Evolutionary conservation across 1,140 invertebrate species (phyloP), one percentile per base, ranked within the genome.

Genomic region (Tetramorium parvispinum): DNA sequence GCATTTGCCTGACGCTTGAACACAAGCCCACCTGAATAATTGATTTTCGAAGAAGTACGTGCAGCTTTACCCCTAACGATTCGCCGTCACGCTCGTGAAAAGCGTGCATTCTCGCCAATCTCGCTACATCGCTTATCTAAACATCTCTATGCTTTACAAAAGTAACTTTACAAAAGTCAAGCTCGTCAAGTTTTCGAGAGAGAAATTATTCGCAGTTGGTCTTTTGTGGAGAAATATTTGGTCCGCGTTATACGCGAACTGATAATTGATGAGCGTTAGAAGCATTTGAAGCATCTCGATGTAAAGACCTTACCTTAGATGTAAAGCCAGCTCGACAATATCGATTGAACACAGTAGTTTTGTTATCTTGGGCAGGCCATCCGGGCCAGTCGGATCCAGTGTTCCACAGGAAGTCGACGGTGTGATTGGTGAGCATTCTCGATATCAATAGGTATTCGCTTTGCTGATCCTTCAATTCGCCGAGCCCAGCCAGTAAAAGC

Each of bases 331-430:
- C 97, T 88, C 97, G 97, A 83, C 96, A 97, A 94, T 98, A 99
- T 91, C 98, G 96, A 92, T 97, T 97, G 71, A 97, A 96, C 59
- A 97, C 95, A 89, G 97, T 97, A 18, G 97, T 94, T 79, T 95
- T 96, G 87, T 96, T 96, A 3, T 96, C 95, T 43, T 97, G 95
- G 27, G 96, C 95, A 43, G 96, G 96, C 95, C 96, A 97, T 81
- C 97, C 97, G 85, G 97, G 97, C 94, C 97, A 97, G 90, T 98
- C 98, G 82, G 97, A 96, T 75, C 98, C 97, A 43, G 98, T 97
- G 32, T 98, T 98, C 98, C 98, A 99, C 59, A 98, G 96, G 88
- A 99, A 98, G 91, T 98, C 97, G 3, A 98, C 97, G 0, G 97
- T 96, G 89, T 97, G 96, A 91, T 97, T 95, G 6, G 86, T 91